A percentile compares a stretch with the other conserved stretches of the same genome.
phyloP scores from a whole-genome alignment of 2,888 invertebrate species.

The Nomada fucata region DNA sequence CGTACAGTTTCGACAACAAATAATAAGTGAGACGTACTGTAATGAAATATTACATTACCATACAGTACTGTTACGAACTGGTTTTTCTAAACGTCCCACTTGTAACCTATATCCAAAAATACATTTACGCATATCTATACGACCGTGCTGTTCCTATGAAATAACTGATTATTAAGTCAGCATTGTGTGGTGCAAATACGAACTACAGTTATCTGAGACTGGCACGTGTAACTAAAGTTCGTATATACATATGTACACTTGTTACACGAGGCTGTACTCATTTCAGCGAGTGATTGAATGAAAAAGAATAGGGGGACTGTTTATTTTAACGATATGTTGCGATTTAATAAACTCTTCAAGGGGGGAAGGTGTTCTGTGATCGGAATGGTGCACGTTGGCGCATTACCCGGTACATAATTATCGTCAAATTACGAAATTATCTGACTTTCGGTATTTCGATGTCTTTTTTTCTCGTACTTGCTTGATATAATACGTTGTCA shows the following conservation, averaged over 20 bases:
- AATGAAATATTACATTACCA: neutral
- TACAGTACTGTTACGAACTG: neutral
- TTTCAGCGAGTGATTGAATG: neutral
- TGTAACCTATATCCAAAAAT: constrained; percentile 15
- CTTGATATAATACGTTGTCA: no score
- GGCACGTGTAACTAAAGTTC: neutral
- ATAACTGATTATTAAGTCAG: constrained; percentile 27
- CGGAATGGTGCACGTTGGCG: constrained; percentile 90
- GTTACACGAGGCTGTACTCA: neutral
- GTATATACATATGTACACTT: neutral
- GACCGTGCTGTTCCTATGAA: neutral
- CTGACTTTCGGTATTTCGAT: neutral
- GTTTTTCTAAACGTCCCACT: neutral
- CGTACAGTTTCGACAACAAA: no score
- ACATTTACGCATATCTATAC: neutral
- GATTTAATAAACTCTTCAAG: constrained; percentile 84
- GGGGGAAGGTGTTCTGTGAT: constrained; percentile 85
- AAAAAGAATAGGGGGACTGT: neutral
- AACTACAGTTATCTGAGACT: constrained; percentile 12
- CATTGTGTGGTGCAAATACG: neutral
- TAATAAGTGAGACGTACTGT: neutral
- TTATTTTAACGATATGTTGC: constrained; percentile 78
- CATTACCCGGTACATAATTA: constrained; percentile 87
- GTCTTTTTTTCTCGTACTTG: no score
- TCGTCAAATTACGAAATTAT: neutral